phyloP scores from a whole-genome alignment of 2,888 invertebrate species.

The Polydrusus pterygomalis region DNA sequence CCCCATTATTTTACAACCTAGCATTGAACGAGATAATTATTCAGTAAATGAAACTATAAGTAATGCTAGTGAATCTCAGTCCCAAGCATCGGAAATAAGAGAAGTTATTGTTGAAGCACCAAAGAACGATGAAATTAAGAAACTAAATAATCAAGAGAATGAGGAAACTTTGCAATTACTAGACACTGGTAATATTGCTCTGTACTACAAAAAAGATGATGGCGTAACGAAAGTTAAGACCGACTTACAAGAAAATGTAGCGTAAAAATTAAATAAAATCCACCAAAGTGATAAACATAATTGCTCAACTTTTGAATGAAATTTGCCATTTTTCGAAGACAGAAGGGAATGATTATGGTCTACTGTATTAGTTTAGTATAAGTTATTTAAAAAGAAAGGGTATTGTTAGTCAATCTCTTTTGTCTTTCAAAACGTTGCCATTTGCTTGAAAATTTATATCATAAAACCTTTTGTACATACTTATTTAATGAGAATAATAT shows the following conservation, averaged over 20 bases:
- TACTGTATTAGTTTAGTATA: slow-evolving; percentile 1
- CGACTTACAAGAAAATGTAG: slow-evolving; percentile 16
- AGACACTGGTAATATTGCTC: slow-evolving; percentile 77
- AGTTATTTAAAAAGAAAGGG: neutral
- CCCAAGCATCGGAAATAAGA: slow-evolving; percentile 48
- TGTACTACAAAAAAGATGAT: slow-evolving; percentile 73
- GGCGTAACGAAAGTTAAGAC: slow-evolving; percentile 24
- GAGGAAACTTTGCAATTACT: slow-evolving; percentile 70
- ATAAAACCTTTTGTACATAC: slow-evolving; percentile 18
- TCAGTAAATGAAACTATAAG: slow-evolving; percentile 57
- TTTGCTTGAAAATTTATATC: neutral
- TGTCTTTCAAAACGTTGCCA: slow-evolving; percentile 10
- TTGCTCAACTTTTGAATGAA: slow-evolving; percentile 27
- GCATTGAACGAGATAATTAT: slow-evolving; percentile 59
- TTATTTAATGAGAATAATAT: slow-evolving; percentile 7
- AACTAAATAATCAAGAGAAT: slow-evolving; percentile 56
- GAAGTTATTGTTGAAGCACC: slow-evolving; percentile 52
- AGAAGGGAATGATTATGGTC: neutral
- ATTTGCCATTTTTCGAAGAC: slow-evolving; percentile 29
- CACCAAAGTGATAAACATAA: slow-evolving; percentile 15
- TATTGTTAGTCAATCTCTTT: neutral
- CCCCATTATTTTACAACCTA: slow-evolving; percentile 64
- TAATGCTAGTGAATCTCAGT: slow-evolving; percentile 22
- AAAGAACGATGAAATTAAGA: slow-evolving; percentile 38
- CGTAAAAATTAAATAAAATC: neutral